Base-by-base conservation (phyloP, 2,113 vertebrate genomes). In the Ophiodon elongatus region DNA sequence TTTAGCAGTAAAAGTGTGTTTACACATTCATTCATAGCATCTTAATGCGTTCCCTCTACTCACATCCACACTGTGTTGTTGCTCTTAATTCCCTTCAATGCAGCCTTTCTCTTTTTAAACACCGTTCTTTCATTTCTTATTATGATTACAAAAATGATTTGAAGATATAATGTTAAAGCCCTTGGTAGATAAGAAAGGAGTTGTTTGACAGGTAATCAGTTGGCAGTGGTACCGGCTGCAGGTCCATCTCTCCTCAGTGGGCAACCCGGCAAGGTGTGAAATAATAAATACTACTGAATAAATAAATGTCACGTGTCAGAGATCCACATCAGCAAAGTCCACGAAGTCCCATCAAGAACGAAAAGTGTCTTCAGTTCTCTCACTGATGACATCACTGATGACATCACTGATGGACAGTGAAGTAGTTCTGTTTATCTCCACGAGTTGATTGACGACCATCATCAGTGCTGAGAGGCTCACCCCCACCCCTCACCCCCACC, bases 221-320 rank as follows among this genome's bases (percentile, higher is more conserved):
- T 10, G 39, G n/a, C 0, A 14, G 19, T 33, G 27, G 10, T 17
- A 57, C 35, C 31, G 33, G 59, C 33, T 43, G 69, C 35, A 80
- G 47, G 21, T 72, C 43, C 67, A 69, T 79, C 41, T 25, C 27
- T 11, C 52, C 52, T 57, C 56, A 57, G 52, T 4, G 54, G 23
- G 25, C 54, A 10, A 56, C 54, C n/a, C 10, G 54, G 56, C n/a
- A 57, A 57, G 25, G 4, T 25, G 23, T 56, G n/a, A 11, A 10
- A 56, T 56, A 56, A 25, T 56, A 25, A 25, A 23, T 50, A 50
- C 4, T 6, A 47, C 21, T 50, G 19, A 50, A 50, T 21, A 50
- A 19, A 50, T 50, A 50, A 6, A 17, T 17, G 15, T 17, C 5
- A 19, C 19, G 45, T 47, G 45, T 15, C 41, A 2, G 23, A 13